Evolutionary conservation across 2,888 invertebrate species (phyloP).

Genomic region (Bibio marci): DNA sequence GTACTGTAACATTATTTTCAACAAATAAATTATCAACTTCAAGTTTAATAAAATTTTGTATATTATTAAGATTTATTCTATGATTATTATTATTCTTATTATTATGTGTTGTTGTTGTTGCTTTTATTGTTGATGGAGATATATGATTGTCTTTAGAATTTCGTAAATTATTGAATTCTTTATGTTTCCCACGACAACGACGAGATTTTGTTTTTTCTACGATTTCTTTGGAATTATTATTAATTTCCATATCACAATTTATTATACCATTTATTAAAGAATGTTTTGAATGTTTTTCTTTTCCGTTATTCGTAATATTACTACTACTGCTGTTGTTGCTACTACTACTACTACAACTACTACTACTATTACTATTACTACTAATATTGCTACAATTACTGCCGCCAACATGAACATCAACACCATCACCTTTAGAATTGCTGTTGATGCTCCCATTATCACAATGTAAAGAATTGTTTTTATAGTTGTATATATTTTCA

Average conservation of each 20-base stretch:
- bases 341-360: slow-evolving; percentile 1
- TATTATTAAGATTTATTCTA: background rate
- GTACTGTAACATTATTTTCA: background rate
- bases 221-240: no score
- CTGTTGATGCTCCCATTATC: no score
- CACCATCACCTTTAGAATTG: no score
- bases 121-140: background rate
- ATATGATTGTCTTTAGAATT: slow-evolving; percentile 29
- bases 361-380: slow-evolving; percentile 1
- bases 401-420: no score
- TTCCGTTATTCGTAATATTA: no score
- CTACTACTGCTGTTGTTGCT: slow-evolving; percentile 8
- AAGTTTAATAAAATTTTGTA: background rate
- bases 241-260: no score
- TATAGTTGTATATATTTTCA: no score
- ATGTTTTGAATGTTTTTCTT: no score
- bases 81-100: slow-evolving; percentile 10
- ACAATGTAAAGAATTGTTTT: no score
- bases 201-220: no score
- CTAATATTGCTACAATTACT: no score
- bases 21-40: background rate
- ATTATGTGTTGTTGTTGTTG: slow-evolving; percentile 9
- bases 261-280: no score
- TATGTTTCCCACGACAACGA: slow-evolving; percentile 27
- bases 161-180: slow-evolving; percentile 8